Evolutionary conservation across 1,140 invertebrate species (phyloP).

Genomic region (Contarinia nasturtii): DNA sequence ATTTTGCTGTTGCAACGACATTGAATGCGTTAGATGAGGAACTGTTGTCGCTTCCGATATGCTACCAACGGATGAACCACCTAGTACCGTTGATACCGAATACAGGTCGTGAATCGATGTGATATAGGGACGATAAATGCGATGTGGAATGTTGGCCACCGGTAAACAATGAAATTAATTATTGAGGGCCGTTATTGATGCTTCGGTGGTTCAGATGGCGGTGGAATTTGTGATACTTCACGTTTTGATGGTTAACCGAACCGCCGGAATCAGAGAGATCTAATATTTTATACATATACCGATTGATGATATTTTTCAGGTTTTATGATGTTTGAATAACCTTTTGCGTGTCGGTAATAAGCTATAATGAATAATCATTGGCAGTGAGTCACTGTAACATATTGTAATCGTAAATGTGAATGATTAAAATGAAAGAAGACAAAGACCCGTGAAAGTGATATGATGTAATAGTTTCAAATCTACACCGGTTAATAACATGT

Average conservation of each 20-base stretch:
- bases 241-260: slow-evolving; percentile 21
- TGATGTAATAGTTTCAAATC: too few species aligned
- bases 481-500: too few species aligned
- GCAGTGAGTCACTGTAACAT: too few species aligned
- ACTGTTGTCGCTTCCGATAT: slow-evolving; percentile 10
- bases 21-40: slow-evolving; percentile 20
- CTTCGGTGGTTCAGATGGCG: slow-evolving; percentile 15
- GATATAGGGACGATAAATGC: slow-evolving; percentile 26
- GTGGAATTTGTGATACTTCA: slow-evolving; percentile 20
- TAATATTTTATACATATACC: too few species aligned
- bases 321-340: too few species aligned
- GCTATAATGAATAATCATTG: neutral
- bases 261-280: too few species aligned
- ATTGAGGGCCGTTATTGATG: slow-evolving; percentile 42
- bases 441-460: too few species aligned
- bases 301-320: too few species aligned
- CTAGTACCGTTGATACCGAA: slow-evolving; percentile 8
- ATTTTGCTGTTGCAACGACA: slow-evolving; percentile 16
- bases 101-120: slow-evolving; percentile 24
- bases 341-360: neutral
- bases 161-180: slow-evolving; percentile 50
- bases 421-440: too few species aligned
- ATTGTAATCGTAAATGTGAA: too few species aligned
- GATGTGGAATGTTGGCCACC: slow-evolving; percentile 27
- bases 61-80: slow-evolving; percentile 7